Percentiles rank a stretch among this genome's conserved stretches.
Evolutionary conservation across 2,797 vertebrate species (phyloP).

Genomic region (Sebastes cheni): DNA sequence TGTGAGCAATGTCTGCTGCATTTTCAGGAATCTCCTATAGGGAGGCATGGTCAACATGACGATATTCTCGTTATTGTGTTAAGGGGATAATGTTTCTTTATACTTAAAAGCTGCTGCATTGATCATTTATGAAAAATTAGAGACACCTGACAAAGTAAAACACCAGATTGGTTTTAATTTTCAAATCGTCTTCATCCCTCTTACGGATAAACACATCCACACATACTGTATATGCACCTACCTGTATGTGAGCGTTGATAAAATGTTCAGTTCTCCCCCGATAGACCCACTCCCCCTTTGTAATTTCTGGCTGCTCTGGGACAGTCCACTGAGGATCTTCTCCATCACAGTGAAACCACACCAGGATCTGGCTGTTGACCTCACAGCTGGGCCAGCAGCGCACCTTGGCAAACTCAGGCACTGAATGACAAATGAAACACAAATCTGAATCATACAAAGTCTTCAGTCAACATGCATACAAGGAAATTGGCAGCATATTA

Average conservation of each 20-base stretch:
- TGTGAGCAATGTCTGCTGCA: constrained; percentile 82
- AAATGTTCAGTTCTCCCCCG: constrained; percentile 82
- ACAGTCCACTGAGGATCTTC: constrained; percentile 75
- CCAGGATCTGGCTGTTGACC: constrained; percentile 79
- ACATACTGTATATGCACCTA: constrained; percentile 8
- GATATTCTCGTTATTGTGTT: background rate
- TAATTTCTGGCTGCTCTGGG: constrained; percentile 78
- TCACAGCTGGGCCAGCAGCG: constrained; percentile 82
- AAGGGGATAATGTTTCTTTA: background rate
- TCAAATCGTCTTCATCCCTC: background rate
- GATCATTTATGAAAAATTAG: background rate
- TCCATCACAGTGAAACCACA: constrained; percentile 86
- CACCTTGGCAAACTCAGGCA: constrained; percentile 80
- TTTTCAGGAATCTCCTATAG: constrained; percentile 90
- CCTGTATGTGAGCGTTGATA: constrained; percentile 83
- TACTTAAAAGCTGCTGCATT: background rate
- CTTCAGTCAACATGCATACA: background rate
- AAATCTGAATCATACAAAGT: background rate
- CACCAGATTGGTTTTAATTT: background rate
- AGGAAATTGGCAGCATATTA: background rate
- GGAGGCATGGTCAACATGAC: background rate
- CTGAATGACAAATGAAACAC: constrained; percentile 56
- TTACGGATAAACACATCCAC: background rate
- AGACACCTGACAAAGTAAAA: background rate
- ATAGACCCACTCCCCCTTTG: constrained; percentile 79